Evolutionary conservation across 2,797 vertebrate species (phyloP).

Genomic region (Amblyraja radiata): DNA sequence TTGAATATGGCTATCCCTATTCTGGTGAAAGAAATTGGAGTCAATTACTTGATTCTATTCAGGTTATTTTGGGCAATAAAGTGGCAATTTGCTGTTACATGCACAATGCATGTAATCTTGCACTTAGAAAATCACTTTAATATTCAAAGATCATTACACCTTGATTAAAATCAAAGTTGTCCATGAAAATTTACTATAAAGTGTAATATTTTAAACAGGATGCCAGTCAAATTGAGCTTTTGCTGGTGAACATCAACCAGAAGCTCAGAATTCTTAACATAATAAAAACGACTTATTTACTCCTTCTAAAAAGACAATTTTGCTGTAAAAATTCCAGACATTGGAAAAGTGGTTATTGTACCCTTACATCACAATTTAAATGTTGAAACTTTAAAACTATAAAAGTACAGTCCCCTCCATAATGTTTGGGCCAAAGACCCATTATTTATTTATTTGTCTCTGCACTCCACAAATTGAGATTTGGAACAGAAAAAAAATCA

Average conservation of each 20-base stretch:
- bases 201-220: too few relatives aligned
- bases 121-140: background rate
- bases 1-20: background rate
- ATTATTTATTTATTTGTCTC: too few relatives aligned
- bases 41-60: background rate
- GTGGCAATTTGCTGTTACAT: background rate
- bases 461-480: too few relatives aligned
- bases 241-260: background rate
- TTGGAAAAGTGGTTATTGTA: background rate
- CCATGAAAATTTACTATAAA: background rate
- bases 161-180: background rate
- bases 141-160: background rate
- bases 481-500: too few relatives aligned
- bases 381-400: background rate
- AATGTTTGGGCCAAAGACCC: too few relatives aligned
- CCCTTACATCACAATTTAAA: background rate
- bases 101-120: too few relatives aligned
- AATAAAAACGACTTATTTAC: background rate
- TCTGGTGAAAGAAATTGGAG: background rate
- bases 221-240: background rate
- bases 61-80: background rate
- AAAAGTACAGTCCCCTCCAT: too few relatives aligned
- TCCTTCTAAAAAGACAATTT: background rate
- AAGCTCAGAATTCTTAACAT: background rate
- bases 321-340: background rate